phyloP scores from a whole-genome alignment of 1,140 invertebrate genomes.

The Drosophila navojoa region DNA sequence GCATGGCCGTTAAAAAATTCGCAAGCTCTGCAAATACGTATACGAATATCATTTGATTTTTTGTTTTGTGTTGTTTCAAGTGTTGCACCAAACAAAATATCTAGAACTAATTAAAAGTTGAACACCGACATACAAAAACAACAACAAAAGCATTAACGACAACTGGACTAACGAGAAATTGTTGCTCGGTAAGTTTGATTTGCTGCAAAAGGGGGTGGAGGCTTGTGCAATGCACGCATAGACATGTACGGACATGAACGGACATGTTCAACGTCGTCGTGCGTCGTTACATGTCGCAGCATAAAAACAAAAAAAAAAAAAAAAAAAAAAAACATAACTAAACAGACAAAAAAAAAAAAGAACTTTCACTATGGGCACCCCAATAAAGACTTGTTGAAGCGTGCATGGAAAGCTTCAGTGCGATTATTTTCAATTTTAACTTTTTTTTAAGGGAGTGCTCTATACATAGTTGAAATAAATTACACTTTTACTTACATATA shows the following conservation, averaged over 20 bases:
- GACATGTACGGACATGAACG: constrained; percentile 20
- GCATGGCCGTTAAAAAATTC: constrained; percentile 17
- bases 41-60: constrained; percentile 8
- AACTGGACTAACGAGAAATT: constrained; percentile 26
- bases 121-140: constrained; percentile 4
- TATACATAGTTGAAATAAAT: background rate
- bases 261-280: constrained; percentile 24
- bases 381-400: constrained; percentile 30
- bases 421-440: background rate
- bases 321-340: constrained; percentile 9
- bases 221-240: constrained; percentile 23
- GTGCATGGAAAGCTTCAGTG: constrained; percentile 26
- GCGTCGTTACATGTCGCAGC: constrained; percentile 22
- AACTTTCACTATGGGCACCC: constrained; percentile 36
- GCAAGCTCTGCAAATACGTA: constrained; percentile 16
- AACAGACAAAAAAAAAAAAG: constrained; percentile 13
- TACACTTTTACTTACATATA: background rate
- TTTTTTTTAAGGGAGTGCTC: constrained; percentile 6
- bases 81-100: constrained; percentile 1
- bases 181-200: constrained; percentile 27
- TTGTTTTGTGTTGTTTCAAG: constrained; percentile 17
- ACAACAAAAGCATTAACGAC: background rate
- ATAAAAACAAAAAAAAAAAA: constrained; percentile 16
- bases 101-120: constrained; percentile 28
- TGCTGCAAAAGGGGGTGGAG: background rate